A percentile compares a stretch with the other conserved stretches of the same genome.
phyloP scores from a whole-genome alignment of 2,888 invertebrate genomes.

The Cetonia aurata region DNA sequence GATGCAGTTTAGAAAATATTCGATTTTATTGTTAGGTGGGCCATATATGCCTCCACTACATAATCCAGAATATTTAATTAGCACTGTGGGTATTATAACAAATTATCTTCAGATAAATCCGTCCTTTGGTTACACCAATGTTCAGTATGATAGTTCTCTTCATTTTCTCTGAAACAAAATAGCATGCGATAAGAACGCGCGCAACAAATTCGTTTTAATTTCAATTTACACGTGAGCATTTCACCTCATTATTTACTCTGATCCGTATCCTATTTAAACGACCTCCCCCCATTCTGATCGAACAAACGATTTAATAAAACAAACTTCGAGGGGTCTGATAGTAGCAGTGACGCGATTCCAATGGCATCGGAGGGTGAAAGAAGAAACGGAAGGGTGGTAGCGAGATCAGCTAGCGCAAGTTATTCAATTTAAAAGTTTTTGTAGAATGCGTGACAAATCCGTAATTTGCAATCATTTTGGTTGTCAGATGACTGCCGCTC shows the following conservation, averaged over 20 bases:
- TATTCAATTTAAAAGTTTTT: constrained; percentile 66
- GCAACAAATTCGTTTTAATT: constrained; percentile 1
- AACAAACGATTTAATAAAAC: constrained; percentile 65
- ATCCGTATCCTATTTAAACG: constrained; percentile 5
- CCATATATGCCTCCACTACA: no score
- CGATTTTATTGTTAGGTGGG: no score
- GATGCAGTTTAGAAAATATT: no score
- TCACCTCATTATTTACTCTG: neutral
- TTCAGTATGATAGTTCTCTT: no score
- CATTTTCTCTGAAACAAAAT: no score
- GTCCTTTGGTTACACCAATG: no score
- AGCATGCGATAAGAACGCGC: no score
- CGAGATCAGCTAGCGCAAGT: constrained; percentile 49
- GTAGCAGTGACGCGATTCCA: constrained; percentile 14
- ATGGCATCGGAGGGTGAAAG: constrained; percentile 19
- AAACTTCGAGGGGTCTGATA: constrained; percentile 56
- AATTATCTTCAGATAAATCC: no score
- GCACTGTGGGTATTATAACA: no score
- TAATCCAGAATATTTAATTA: no score
- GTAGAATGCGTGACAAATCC: constrained; percentile 66
- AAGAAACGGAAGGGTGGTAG: constrained; percentile 23
- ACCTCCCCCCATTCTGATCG: constrained; percentile 56
- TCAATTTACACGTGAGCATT: constrained; percentile 7
- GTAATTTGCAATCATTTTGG: constrained; percentile 64
- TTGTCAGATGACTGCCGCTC: constrained; percentile 46